Conservation (phyloP, 2,113 vertebrate genomes). For the Brachyistius frenatus region DNA sequence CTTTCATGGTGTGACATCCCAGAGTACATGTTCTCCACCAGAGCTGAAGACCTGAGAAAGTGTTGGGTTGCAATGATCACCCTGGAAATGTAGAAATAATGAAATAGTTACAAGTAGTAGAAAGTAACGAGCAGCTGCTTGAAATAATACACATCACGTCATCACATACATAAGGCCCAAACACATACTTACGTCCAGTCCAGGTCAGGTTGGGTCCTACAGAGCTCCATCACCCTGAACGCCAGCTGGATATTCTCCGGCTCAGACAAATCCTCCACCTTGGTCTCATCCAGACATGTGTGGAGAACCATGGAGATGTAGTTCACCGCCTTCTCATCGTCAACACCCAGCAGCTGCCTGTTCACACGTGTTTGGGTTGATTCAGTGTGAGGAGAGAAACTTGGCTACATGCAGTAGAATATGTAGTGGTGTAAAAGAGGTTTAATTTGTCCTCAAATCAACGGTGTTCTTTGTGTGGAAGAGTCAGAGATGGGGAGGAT, state of each 20-base stretch:
- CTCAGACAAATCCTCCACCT: constrained; percentile 84
- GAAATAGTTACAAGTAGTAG: not conserved
- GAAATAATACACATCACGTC: not conserved
- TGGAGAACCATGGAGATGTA: constrained; percentile 93
- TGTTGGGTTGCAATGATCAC: constrained; percentile 92
- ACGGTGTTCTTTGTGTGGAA: not conserved
- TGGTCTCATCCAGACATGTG: constrained; percentile 88
- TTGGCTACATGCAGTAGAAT: no score
- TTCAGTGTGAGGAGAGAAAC: no score
- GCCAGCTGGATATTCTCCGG: constrained; percentile 82
- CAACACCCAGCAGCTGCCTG: constrained; percentile 85
- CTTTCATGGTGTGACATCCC: constrained; percentile 91
- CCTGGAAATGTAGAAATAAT: constrained; percentile 75
- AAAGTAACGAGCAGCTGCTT: not conserved
- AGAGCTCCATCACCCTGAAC: constrained; percentile 85
- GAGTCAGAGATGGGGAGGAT: not conserved
- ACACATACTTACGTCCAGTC: constrained; percentile 91
- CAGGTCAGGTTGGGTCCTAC: constrained; percentile 85
- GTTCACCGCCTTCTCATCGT: constrained; percentile 87
- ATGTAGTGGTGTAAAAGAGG: no score
- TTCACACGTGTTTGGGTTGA: constrained; percentile 6
- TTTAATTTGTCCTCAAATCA: no score
- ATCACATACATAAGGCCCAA: not conserved
- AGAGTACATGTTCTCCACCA: constrained; percentile 89
- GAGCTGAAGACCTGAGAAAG: constrained; percentile 89